Evolutionary conservation across 2,113 vertebrate genomes (phyloP).

Genomic region (Blennius ocellaris): DNA sequence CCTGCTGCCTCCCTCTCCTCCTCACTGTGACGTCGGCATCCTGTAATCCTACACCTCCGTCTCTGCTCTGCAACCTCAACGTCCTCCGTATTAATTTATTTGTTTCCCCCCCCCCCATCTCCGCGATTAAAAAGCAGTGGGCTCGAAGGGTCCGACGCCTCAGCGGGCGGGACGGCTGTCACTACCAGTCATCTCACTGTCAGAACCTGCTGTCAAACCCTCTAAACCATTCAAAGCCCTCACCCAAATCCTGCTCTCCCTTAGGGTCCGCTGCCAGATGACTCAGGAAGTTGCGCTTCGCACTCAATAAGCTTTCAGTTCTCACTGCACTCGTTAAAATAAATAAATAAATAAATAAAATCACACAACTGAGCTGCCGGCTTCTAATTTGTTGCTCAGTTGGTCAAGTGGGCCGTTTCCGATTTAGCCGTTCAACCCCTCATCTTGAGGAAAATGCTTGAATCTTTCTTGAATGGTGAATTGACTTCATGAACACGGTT

Average conservation of each 20-base stretch:
- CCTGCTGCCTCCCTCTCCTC: slow-evolving; percentile 24
- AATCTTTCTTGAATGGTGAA: too few species aligned
- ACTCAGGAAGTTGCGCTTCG: slow-evolving; percentile 42
- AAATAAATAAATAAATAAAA: slow-evolving; percentile 32
- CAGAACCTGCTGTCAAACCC: slow-evolving; percentile 57
- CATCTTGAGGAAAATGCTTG: too few species aligned
- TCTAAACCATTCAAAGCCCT: slow-evolving; percentile 7
- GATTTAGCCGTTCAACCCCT: too few species aligned
- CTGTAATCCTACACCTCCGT: slow-evolving; percentile 57
- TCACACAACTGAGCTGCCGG: slow-evolving; percentile 1
- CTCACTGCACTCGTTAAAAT: slow-evolving; percentile 26
- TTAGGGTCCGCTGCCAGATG: slow-evolving; percentile 24
- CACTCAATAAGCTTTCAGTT: slow-evolving; percentile 28
- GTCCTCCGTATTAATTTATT: slow-evolving; percentile 10
- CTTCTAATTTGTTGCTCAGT: slow-evolving; percentile 14
- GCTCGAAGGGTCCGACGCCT: not conserved
- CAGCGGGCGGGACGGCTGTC: slow-evolving; percentile 42
- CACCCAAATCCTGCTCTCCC: not conserved
- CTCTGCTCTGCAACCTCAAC: slow-evolving; percentile 5
- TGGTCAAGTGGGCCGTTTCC: too few species aligned
- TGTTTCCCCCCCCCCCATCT: slow-evolving; percentile 30
- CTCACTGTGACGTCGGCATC: slow-evolving; percentile 37
- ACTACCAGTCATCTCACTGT: slow-evolving; percentile 46
- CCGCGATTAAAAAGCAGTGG: slow-evolving; percentile 9
- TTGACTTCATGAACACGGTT: too few species aligned